Evolutionary conservation across 1,140 invertebrate species (phyloP), one percentile per base, ranked within the genome.

Genomic region (Magallana angulata): DNA sequence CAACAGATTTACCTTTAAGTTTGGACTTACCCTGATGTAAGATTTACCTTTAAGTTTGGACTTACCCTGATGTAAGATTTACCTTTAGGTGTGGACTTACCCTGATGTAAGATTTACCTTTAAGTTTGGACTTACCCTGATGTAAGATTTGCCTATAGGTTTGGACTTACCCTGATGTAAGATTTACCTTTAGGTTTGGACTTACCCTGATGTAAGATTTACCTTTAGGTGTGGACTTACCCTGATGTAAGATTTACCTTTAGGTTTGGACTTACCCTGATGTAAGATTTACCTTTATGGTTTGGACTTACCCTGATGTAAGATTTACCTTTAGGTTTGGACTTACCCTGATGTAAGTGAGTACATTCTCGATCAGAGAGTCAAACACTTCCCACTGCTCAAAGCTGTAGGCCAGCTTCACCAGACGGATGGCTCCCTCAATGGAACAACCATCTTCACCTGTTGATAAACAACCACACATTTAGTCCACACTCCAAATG

Each of bases 311-410:
- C 24, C 24, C 24, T 24, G 24, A 24, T 24, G 24, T 24, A 24
- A 48, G 36, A 48, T 48, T 48, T 2, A 48, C 2, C 5, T 48
- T 4, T 48, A 48, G 2, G 36, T 48, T 48, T n/a, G 14, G 18
- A 14, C 12, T 82, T 90, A 93, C 94, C 92, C 92, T 93, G 11
- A 94, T 85, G 64, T 92, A 91, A 24, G 81, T 84, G 1, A 94
- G 87, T 0, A 94, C 91, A 48, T 89, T 91, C 7, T 92, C 91
- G 84, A 93, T 88, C n/a, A 94, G 85, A 36, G 68, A 71, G 84
- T 94, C 93, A 92, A 94, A 94, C 48, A 93, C 86, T 16, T 95
- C 94, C 92, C 92, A 95, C 57, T 94, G 92, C 85, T 95, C 94
- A 92, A 93, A 95, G 89, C 92, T 92, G 88, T 93, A 95, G 9